Evolutionary conservation across 2,888 invertebrate genomes (phyloP), one percentile per base, ranked within the genome.

Genomic region (Platycnemis pennipes): DNA sequence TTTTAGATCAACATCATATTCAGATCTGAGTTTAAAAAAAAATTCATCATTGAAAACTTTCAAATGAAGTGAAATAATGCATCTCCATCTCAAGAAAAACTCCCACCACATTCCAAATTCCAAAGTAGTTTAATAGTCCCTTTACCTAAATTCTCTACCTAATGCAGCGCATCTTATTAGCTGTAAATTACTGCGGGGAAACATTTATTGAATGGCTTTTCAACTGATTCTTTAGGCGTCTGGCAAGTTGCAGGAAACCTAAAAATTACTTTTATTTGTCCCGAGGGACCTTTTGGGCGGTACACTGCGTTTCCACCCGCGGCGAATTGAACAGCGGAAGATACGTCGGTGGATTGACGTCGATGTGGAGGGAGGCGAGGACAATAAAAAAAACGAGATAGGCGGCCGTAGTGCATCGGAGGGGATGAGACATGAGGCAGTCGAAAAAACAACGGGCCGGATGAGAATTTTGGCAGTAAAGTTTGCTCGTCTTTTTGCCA

Each of bases 401-500:
- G 87, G 46, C 45, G 44, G 5, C 37, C n/a, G 87, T 45, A 87
- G 87, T 46, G 87, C 87, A 46, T 46, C 87, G 45, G n/a, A 44
- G 87, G n/a, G 46, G 87, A 87, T 46, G 87, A n/a, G 45, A n/a
- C 87, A 87, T 87, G 87, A 87, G 45, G 37, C 87, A 44, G 2
- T 87, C 45, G 45, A 87, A 87, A 87, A 46, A 87, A 87, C 31
- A n/a, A 45, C 44, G 22, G 87, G 46, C 26, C 22, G n/a, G 42
- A 86, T 46, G 87, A 45, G 46, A 87, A 87, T 87, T 77, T 87
- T n/a, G 87, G 87, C 45, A 46, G 87, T 87, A 87, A 87, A 87
- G 87, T 87, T 87, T 45, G 44, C 2, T 11, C 44, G 45, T 37
- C 77, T 63, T 63, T 63, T 46, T 44, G 44, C 87, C 22, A 13